Base-by-base conservation (phyloP, 1,140 invertebrate genomes). In the Brachionus rubens region DNA sequence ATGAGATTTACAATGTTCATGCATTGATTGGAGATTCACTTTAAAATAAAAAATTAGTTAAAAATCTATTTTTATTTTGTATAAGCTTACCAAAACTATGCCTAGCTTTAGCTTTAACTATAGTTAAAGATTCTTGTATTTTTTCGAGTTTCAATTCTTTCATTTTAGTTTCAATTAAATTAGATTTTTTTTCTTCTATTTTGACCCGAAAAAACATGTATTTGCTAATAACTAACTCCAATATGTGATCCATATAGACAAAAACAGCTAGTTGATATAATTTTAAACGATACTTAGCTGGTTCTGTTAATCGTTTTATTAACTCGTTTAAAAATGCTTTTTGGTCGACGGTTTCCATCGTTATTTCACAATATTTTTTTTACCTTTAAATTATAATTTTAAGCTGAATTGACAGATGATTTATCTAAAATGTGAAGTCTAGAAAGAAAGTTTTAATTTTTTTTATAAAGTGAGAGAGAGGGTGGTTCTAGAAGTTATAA, bases 1-100 rank as follows among this genome's bases (percentile, higher is more conserved):
- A 59, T 72, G 50, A 1, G 68, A 50, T 19, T 24, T 33, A n/a
- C 68, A 72, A 5, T 54, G n/a, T 48, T 72, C 68, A 41, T 72
- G 46, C 68, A 72, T 72, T 0, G 26, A 36, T 36, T 72, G 68
- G 10, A 72, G 24, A 43, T 65, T 43, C 0, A 36, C 54, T 56
- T 54, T 5, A 54, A 54, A 54, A 54, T 6, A 54, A 24, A 54
- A 7, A 10, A 19, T 48, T 56, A 56, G 14, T 9, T 56, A 16
- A 59, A 36, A 59, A 59, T n/a, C 19, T 19, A 56, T 1, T 12
- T 30, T 33, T 40, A 59, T 19, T n/a, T 36, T 16, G 3, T 9
- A 28, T 56, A 16, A 36, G 7, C 54, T 59, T 59, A 59, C 54
- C 59, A 65, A 65, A 65, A 65, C 59, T 65, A 21, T 65, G 36